phyloP scores from a whole-genome alignment of 2,888 invertebrate genomes.

The Drosophila pseudotalamancana region DNA sequence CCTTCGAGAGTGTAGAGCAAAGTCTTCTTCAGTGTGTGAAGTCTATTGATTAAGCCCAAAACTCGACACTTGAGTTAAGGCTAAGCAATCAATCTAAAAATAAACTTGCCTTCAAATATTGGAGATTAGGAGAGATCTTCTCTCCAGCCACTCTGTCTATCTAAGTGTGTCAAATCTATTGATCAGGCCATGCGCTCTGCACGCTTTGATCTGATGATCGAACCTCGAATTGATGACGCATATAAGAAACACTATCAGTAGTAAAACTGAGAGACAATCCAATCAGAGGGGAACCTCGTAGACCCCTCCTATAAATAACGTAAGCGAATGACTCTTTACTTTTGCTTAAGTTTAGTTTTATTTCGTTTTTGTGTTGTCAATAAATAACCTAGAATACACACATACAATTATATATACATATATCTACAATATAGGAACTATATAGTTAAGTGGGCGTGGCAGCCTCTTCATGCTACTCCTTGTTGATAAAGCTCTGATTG shows the following conservation, averaged over 20 bases:
- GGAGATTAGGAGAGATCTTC: too few species aligned
- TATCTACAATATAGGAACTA: constrained; percentile 22
- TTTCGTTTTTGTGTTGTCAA: constrained; percentile 1
- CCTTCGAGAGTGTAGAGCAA: too few species aligned
- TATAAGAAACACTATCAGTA: constrained; percentile 1
- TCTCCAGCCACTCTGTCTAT: neutral
- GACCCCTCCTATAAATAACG: neutral
- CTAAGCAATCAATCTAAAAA: too few species aligned
- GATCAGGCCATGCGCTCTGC: neutral
- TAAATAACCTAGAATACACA: constrained; percentile 8
- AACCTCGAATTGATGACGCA: constrained; percentile 1
- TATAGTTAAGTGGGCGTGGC: neutral
- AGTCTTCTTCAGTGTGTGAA: too few species aligned
- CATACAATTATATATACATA: neutral
- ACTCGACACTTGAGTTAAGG: too few species aligned
- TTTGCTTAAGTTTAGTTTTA: neutral
- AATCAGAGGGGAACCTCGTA: too few species aligned
- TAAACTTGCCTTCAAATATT: too few species aligned
- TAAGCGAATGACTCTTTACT: neutral
- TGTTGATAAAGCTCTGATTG: constrained; percentile 70
- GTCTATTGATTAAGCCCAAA: too few species aligned
- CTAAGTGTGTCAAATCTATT: constrained; percentile 2
- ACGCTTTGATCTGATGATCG: neutral
- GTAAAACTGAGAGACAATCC: too few species aligned
- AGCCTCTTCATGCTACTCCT: constrained; percentile 8